Evolutionary conservation across 1,140 invertebrate species (phyloP).

Genomic region (Drosophila athabasca): DNA sequence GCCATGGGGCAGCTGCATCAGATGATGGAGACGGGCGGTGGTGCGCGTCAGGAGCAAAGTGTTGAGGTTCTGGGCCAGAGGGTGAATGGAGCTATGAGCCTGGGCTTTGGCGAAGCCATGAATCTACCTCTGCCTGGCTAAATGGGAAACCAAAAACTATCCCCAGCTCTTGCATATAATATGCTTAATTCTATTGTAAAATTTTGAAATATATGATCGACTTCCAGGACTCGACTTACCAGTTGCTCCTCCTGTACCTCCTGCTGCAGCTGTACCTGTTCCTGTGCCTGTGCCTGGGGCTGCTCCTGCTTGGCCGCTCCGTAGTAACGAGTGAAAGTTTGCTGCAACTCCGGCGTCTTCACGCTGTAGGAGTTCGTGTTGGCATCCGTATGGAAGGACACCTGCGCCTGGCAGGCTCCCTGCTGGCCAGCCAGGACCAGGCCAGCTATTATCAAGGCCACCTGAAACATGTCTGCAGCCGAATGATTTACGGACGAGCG

Average conservation of each 20-base stretch:
- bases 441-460: constrained; percentile 28
- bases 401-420: constrained; percentile 61
- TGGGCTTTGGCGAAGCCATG: constrained; percentile 65
- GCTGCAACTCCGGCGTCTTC: constrained; percentile 74
- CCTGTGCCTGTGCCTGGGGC: constrained; percentile 35
- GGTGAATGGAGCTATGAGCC: constrained; percentile 16
- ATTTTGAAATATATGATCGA: constrained; percentile 6
- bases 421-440: constrained; percentile 46
- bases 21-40: constrained; percentile 54
- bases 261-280: constrained; percentile 7
- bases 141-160: constrained; percentile 9
- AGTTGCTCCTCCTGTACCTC: constrained; percentile 44
- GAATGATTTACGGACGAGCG: constrained; percentile 13
- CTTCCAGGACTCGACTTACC: constrained; percentile 39
- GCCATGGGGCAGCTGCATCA: constrained; percentile 53
- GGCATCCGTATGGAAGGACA: constrained; percentile 76
- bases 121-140: neutral
- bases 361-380: constrained; percentile 79
- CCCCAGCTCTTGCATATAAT: too few species aligned
- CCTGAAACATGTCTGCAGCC: constrained; percentile 31
- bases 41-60: constrained; percentile 30
- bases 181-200: neutral
- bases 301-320: constrained; percentile 55
- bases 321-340: constrained; percentile 76
- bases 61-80: constrained; percentile 54